A percentile compares a stretch with the other conserved stretches of the same genome.
Evolutionary conservation across 2,797 vertebrate genomes (phyloP).

Genomic region (Chaetodon trifasciatus): DNA sequence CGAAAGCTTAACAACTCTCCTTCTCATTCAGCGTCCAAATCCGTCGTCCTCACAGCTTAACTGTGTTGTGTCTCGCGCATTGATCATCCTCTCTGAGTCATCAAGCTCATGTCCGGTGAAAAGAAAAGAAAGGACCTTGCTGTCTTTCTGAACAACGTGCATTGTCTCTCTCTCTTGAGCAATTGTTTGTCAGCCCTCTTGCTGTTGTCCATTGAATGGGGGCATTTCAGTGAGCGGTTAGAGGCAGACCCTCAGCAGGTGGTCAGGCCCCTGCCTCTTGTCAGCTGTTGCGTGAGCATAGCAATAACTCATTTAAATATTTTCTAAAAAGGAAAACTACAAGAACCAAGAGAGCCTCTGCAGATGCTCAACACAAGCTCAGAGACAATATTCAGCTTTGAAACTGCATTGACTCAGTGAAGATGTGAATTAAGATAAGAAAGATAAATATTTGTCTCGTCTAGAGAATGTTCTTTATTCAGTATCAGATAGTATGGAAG

Average conservation of each 20-base stretch:
- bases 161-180: slow-evolving; percentile 42
- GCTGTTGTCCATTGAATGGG: slow-evolving; percentile 34
- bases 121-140: slow-evolving; percentile 33
- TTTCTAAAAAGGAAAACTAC: neutral
- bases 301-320: slow-evolving; percentile 14
- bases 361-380: neutral
- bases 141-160: slow-evolving; percentile 39
- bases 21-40: neutral
- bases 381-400: slow-evolving; percentile 15
- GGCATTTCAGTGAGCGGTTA: slow-evolving; percentile 24
- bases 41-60: slow-evolving; percentile 6
- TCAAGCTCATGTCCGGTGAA: slow-evolving; percentile 12
- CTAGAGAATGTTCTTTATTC: neutral
- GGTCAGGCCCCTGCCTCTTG: slow-evolving; percentile 38
- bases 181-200: slow-evolving; percentile 20
- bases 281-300: slow-evolving; percentile 28
- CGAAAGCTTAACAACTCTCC: neutral
- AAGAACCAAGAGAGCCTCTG: neutral
- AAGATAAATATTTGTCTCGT: neutral
- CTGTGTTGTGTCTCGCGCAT: slow-evolving; percentile 23
- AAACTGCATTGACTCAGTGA: neutral
- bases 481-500: neutral
- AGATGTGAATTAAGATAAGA: neutral
- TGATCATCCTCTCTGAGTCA: slow-evolving; percentile 18
- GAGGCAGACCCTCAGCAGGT: slow-evolving; percentile 59